Percentiles rank a stretch among this genome's conserved stretches.
phyloP scores from a whole-genome alignment of 1,140 invertebrate species.

The Rhynchophorus ferrugineus region DNA sequence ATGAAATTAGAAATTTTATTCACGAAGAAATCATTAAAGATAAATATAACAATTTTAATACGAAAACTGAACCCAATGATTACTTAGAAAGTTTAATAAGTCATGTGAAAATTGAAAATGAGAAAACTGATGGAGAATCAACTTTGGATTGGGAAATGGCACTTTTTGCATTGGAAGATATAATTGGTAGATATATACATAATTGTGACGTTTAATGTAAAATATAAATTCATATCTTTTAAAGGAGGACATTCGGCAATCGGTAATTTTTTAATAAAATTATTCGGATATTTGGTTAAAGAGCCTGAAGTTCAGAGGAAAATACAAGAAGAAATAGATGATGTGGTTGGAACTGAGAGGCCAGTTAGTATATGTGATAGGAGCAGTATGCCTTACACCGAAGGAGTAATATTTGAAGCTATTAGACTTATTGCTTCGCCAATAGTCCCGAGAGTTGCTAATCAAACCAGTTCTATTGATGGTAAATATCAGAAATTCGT shows the following conservation, averaged over 20 bases:
- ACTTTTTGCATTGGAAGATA: conserved; percentile 73
- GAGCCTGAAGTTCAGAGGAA: conserved; percentile 54
- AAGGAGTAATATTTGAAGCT: conserved; percentile 72
- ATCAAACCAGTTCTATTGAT: conserved; percentile 61
- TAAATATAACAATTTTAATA: conserved; percentile 46
- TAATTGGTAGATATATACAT: conserved; percentile 43
- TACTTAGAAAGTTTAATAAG: conserved; percentile 67
- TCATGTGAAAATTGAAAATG: conserved; percentile 44
- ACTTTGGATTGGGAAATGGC: conserved; percentile 53
- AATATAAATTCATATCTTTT: no score
- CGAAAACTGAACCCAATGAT: conserved; percentile 51
- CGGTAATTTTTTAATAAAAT: conserved; percentile 68
- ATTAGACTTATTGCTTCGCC: conserved; percentile 74
- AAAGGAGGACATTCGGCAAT: conserved; percentile 76
- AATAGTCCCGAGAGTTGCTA: conserved; percentile 84
- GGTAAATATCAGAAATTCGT: no score
- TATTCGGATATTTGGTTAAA: conserved; percentile 32
- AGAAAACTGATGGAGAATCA: conserved; percentile 39
- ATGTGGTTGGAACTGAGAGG: conserved; percentile 18
- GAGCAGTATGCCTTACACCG: conserved; percentile 64
- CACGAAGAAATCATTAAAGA: conserved; percentile 58
- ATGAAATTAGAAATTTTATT: conserved; percentile 64
- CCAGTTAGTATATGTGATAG: conserved; percentile 45
- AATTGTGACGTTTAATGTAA: no score
- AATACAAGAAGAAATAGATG: conserved; percentile 63